Conservation (phyloP, 2,888 invertebrate species). For the Drosophila neotestacea region DNA sequence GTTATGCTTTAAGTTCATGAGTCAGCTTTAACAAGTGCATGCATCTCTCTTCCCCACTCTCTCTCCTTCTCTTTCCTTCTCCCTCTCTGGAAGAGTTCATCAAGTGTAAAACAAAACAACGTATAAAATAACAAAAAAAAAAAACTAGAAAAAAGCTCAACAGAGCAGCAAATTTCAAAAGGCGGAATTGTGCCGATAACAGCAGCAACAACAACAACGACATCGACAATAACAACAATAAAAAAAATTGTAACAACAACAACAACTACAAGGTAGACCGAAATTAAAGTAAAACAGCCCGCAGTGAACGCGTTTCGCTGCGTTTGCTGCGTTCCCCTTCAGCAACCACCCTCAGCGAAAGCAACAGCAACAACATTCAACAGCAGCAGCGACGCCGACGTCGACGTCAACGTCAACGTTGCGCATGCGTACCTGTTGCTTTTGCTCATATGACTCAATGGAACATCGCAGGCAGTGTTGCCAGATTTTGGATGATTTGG, state of each 20-base stretch:
- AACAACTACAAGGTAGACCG: slow-evolving; percentile 48
- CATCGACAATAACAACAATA: slow-evolving; percentile 24
- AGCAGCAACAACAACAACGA: slow-evolving; percentile 38
- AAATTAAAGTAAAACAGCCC: slow-evolving; percentile 70
- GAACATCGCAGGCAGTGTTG: slow-evolving; percentile 27
- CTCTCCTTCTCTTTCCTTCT: not conserved
- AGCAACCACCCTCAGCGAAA: slow-evolving; percentile 59
- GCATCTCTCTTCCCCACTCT: not conserved
- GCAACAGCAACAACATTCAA: slow-evolving; percentile 19
- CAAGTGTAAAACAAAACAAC: slow-evolving; percentile 62
- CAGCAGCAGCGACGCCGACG: slow-evolving; percentile 18
- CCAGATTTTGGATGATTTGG: too few species aligned
- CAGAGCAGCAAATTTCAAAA: slow-evolving; percentile 80
- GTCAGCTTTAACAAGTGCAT: slow-evolving; percentile 21
- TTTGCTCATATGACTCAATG: slow-evolving; percentile 52
- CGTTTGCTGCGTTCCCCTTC: slow-evolving; percentile 75
- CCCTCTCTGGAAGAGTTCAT: slow-evolving; percentile 50
- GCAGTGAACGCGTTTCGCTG: slow-evolving; percentile 80
- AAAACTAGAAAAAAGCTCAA: slow-evolving; percentile 60
- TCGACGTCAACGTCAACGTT: slow-evolving; percentile 30
- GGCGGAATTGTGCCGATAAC: slow-evolving; percentile 77
- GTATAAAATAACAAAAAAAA: slow-evolving; percentile 15
- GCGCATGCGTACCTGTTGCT: slow-evolving; percentile 59
- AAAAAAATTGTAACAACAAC: slow-evolving; percentile 15
- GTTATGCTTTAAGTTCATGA: slow-evolving; percentile 3